phyloP scores from a whole-genome alignment of 2,113 vertebrate genomes.

The Nematolebias whitei region DNA sequence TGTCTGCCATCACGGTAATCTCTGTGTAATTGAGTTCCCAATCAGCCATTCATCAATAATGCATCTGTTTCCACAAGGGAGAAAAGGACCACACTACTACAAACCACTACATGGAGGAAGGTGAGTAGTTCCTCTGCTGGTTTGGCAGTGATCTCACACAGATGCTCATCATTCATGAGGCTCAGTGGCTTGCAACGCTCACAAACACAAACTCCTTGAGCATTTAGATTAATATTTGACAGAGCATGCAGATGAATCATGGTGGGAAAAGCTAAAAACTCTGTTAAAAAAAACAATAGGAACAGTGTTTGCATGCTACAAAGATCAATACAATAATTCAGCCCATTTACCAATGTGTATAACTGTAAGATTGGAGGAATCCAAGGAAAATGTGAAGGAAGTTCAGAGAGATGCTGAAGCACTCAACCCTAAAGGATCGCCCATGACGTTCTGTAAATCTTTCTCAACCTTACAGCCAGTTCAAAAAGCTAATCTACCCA shows the following conservation, averaged over 20 bases:
- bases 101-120: conserved; percentile 36
- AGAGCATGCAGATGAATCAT: conserved; percentile 3
- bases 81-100: conserved; percentile 50
- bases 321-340: conserved; percentile 25
- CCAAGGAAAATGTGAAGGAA: conserved; percentile 22
- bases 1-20: conserved; percentile 78
- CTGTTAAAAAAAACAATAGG: background rate
- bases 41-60: conserved; percentile 84
- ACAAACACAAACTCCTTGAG: conserved; percentile 17
- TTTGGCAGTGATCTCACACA: conserved; percentile 42
- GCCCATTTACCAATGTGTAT: background rate
- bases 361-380: conserved; percentile 9
- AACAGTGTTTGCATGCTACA: background rate
- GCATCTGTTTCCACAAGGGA: conserved; percentile 74
- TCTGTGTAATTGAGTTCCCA: conserved; percentile 83
- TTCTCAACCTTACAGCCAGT: background rate
- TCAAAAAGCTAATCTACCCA: conserved; percentile 35
- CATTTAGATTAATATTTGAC: conserved; percentile 5
- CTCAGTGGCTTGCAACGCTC: conserved; percentile 10
- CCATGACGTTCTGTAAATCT: background rate
- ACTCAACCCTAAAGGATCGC: background rate
- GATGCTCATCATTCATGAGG: conserved; percentile 16
- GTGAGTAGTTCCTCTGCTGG: conserved; percentile 52
- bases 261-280: conserved; percentile 19
- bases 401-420: conserved; percentile 5